Percentiles rank a stretch among this genome's conserved stretches.
phyloP scores from a whole-genome alignment of 2,113 vertebrate genomes.

The Bos taurus region DNA sequence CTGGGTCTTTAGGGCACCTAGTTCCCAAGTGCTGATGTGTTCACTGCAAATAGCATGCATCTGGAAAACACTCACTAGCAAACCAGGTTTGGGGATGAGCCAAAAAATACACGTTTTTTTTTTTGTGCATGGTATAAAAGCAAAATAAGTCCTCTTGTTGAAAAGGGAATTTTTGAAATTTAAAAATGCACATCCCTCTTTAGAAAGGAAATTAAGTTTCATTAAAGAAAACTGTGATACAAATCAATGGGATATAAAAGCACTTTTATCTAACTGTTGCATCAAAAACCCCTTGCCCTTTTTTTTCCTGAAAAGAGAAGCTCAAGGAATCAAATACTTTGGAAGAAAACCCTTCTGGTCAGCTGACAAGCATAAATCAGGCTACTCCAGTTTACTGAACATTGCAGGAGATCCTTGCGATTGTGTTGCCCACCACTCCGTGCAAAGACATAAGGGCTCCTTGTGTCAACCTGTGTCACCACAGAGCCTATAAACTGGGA shows the following conservation, averaged over 20 bases:
- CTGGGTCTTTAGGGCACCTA: neutral
- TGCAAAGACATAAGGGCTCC: neutral
- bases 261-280: neutral
- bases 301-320: neutral
- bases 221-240: neutral
- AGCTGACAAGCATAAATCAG: neutral
- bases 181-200: neutral
- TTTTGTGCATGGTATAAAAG: neutral
- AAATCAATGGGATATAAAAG: neutral
- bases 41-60: neutral
- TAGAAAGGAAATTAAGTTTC: neutral
- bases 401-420: rapidly evolving
- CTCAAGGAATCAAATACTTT: neutral
- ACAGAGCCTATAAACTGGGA: neutral
- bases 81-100: rapidly evolving
- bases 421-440: rapidly evolving
- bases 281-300: neutral
- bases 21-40: neutral
- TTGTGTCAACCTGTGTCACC: neutral
- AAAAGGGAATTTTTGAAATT: neutral
- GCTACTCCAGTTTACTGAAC: rapidly evolving
- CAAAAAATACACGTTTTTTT: neutral
- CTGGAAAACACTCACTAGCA: neutral
- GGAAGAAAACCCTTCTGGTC: neutral
- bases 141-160: neutral